A percentile compares a stretch with the other conserved stretches of the same genome.
Evolutionary conservation across 2,113 vertebrate genomes (phyloP).

Genomic region (Dicrurus megarhynchus): DNA sequence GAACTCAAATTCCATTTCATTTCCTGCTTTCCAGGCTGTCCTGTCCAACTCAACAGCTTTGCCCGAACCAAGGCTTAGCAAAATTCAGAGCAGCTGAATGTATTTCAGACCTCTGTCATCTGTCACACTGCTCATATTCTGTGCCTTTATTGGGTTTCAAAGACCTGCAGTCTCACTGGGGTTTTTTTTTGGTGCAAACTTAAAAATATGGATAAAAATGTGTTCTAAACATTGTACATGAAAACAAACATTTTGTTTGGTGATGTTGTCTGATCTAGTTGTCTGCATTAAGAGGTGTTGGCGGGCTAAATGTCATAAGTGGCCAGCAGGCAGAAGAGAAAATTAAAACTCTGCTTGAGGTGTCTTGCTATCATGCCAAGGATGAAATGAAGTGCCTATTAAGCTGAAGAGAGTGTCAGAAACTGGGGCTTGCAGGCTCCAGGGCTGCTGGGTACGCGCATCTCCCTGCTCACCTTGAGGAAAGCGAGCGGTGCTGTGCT

Average conservation of each 20-base stretch:
- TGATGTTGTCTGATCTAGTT: not conserved
- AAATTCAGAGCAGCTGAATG: conserved; percentile 3
- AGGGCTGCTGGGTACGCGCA: accelerated
- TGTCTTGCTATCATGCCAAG: not conserved
- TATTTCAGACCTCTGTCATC: not conserved
- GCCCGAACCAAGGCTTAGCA: not conserved
- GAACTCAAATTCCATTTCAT: conserved; percentile 17
- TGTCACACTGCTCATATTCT: not conserved
- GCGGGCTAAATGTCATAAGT: not conserved
- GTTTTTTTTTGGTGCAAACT: not conserved
- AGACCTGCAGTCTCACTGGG: not conserved
- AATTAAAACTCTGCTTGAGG: conserved; percentile 18
- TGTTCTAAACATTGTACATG: not conserved
- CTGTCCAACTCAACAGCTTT: not conserved
- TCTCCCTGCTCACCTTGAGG: accelerated
- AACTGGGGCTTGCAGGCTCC: not conserved
- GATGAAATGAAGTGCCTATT: not conserved
- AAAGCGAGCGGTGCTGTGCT: accelerated
- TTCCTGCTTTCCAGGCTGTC: not conserved
- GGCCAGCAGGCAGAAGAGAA: not conserved
- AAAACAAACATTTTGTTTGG: not conserved
- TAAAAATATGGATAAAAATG: not conserved
- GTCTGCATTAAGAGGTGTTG: not conserved
- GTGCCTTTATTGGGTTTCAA: not conserved
- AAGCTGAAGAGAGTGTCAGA: not conserved